Conservation (phyloP, 1,140 invertebrate species). For the Euglossa dilemma region DNA sequence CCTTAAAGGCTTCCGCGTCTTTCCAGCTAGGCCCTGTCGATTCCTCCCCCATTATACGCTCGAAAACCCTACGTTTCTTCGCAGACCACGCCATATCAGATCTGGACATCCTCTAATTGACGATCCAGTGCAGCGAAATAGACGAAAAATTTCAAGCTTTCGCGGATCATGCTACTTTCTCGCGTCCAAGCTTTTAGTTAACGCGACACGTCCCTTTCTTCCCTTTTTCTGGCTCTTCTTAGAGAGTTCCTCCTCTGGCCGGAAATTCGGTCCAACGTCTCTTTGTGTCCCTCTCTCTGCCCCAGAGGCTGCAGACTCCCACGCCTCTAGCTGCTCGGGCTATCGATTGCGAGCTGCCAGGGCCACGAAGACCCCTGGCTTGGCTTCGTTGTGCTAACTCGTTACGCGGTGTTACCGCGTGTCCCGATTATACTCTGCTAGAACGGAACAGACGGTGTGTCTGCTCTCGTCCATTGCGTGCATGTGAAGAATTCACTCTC, state of each 20-base stretch:
- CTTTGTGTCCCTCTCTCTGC: slow-evolving; percentile 63
- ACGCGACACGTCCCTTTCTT: background rate
- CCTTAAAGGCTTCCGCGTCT: slow-evolving; percentile 43
- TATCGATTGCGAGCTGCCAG: slow-evolving; percentile 74
- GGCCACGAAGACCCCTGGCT: slow-evolving; percentile 62
- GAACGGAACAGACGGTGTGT: slow-evolving; percentile 11
- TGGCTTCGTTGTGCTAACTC: slow-evolving; percentile 70
- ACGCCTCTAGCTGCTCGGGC: slow-evolving; percentile 66
- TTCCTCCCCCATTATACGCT: slow-evolving; percentile 25
- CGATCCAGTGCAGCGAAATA: background rate
- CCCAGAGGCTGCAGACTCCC: slow-evolving; percentile 60
- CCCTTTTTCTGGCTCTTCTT: background rate
- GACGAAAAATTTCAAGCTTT: background rate
- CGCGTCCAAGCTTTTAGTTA: slow-evolving; percentile 3
- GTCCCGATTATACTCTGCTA: slow-evolving; percentile 50
- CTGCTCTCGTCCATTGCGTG: background rate
- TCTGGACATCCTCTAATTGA: slow-evolving; percentile 23
- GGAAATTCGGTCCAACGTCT: slow-evolving; percentile 64
- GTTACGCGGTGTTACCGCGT: slow-evolving; percentile 67
- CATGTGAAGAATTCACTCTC: background rate
- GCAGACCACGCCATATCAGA: background rate
- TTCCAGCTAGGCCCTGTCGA: slow-evolving; percentile 19
- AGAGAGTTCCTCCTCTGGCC: background rate
- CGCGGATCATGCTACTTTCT: background rate
- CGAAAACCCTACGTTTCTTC: background rate